Evolutionary conservation across 2,113 vertebrate genomes (phyloP), one percentile per base, ranked within the genome.

Genomic region (Odontophorus gujanensis): DNA sequence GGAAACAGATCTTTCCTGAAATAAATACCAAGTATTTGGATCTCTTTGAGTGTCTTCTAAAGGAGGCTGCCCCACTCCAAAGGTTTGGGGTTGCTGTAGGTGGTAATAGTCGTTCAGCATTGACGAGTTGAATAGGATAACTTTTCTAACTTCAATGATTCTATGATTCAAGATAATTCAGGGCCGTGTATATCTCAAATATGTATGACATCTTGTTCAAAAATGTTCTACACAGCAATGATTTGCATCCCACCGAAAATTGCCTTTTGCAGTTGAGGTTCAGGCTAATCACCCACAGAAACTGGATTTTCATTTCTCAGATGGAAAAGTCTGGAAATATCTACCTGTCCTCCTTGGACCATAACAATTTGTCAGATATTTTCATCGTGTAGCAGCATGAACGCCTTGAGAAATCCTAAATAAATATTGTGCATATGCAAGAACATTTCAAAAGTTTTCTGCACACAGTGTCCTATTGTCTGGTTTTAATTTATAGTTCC

Each of bases 401-500:
- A 7, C 32, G 24, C 13, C 6, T 45, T 83, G 48, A 77, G 71
- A 87, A 9, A 53, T 45, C 38, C 55, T 45, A 73, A 62, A 19
- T 34, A 81, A 92, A 75, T 19, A 38, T 3, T 7, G 13, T 40
- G 13, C 38, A 3, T 58, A 34, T 53, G 40, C 36, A 69, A 47
- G 25, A 25, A 81, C 12, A 32, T 25, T 0, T 45, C 34, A 28
- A 11, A 40, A 17, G 18, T 40, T 63, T 63, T 78, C 36, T 89
- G 50, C 55, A 63, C 63, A 48, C 40, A 57, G 38, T n/a, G 25
- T 82, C 42, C 53, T 86, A 55, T 85, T 93, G 92, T 81, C 62
- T 85, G 74, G 4, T 62, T 87, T 79, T 47, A 84, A 79, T 90
- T 58, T 93, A 68, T 40, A 50, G 53, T 19, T 89, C 89, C 21